Evolutionary conservation across 2,113 vertebrate genomes (phyloP), one percentile per base, ranked within the genome.

Genomic region (Raja brachyura): DNA sequence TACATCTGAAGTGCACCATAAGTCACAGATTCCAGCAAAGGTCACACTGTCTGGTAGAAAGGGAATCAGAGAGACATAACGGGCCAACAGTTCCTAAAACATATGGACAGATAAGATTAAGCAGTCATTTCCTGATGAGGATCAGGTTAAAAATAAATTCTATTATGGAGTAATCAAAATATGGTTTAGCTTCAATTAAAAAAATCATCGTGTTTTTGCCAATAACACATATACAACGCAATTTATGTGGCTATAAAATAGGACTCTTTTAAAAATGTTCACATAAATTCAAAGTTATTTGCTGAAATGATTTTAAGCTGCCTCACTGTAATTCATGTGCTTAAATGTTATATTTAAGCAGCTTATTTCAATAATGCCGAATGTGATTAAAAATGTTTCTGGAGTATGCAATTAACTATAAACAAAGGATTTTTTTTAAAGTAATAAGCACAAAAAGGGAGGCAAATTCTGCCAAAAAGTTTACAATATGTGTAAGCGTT

Each of bases 1-100:
- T 95, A 99, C 99, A 18, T 99, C 98, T 8, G 98, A 98, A 3
- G 98, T 98, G 94, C 97, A 98, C 98, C 98, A 99, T 31, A 99
- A 95, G 94, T 99, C 97, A 95, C 98, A 99, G 93, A 97, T 93
- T 0, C 97, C 97, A 39, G 97, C 96, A 93, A 99, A 99, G 0
- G 98, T 98, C 25, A 99, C 97, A 0, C 95, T 96, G 93, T 99
- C 98, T 0, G 98, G 99, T 94, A 99, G 94, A 93, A 97, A 99
- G 0, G 99, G 99, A 81, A 99, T 97, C 95, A 99, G 96, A 74
- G 98, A 97, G 90, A 99, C 98, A 0, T 98, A 99, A 0, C 96
- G 95, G 77, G 98, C 98, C 7, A 99, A 96, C 94, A 98, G 68
- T 13, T 97, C 97, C 98, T 99, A 94, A 25, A 93, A 56, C 7